Percentiles rank a stretch among this genome's conserved stretches.
phyloP scores from a whole-genome alignment of 2,113 vertebrate genomes.

The Argyrosomus japonicus region DNA sequence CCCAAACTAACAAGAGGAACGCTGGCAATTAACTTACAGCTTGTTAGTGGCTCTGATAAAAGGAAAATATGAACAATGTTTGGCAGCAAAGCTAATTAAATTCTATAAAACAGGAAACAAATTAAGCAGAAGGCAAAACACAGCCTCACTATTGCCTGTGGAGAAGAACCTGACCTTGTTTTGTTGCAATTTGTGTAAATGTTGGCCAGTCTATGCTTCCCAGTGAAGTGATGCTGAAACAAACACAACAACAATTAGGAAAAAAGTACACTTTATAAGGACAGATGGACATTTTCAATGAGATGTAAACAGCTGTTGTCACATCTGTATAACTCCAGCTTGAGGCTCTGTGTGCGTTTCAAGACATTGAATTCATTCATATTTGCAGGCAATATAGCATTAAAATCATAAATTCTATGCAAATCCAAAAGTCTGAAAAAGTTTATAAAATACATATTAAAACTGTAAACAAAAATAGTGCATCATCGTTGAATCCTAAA shows the following conservation, averaged over 20 bases:
- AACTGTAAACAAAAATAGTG: slow-evolving; percentile 10
- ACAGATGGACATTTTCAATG: slow-evolving; percentile 1
- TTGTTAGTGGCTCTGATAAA: background rate
- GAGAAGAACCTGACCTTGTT: background rate
- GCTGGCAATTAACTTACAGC: background rate
- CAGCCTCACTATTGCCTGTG: rapidly evolving
- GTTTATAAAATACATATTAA: slow-evolving; percentile 13
- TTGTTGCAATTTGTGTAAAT: background rate
- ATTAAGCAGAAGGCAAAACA: background rate
- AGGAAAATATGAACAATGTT: slow-evolving; percentile 10
- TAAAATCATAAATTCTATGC: background rate
- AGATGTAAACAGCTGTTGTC: slow-evolving; percentile 21
- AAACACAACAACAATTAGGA: slow-evolving; percentile 32
- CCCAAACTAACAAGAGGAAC: background rate
- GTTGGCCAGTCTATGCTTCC: background rate
- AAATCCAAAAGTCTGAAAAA: slow-evolving; percentile 9
- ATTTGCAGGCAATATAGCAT: background rate
- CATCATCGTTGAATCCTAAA: slow-evolving; percentile 1
- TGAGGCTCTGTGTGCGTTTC: background rate
- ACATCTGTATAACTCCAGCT: slow-evolving; percentile 11
- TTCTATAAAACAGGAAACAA: background rate
- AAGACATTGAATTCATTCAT: background rate
- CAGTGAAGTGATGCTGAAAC: slow-evolving; percentile 5
- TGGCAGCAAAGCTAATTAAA: background rate
- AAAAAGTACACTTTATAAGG: slow-evolving; percentile 32